A percentile compares a stretch with the other conserved stretches of the same genome.
Evolutionary conservation across 2,797 vertebrate genomes (phyloP).

Genomic region (Rhyacichthys aspro): DNA sequence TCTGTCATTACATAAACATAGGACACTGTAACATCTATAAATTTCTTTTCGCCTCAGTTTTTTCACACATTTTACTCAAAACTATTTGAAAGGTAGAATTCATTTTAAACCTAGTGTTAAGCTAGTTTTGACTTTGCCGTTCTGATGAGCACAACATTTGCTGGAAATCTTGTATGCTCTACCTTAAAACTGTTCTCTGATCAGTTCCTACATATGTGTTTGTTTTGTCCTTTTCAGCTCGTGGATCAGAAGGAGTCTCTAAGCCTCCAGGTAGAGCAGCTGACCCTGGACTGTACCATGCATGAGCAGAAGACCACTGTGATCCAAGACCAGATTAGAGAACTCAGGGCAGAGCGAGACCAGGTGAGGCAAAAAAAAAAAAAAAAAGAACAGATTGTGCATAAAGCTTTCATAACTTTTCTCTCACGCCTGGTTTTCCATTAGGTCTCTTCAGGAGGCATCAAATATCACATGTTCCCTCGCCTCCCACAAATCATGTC

Average conservation of each 20-base stretch:
- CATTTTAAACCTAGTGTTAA: too few species aligned
- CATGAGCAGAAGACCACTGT: constrained; percentile 82
- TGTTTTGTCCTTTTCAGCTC: constrained; percentile 69
- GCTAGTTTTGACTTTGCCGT: too few species aligned
- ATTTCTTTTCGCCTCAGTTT: too few species aligned
- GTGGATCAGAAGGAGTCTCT: constrained; percentile 84
- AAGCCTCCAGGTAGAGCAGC: constrained; percentile 80
- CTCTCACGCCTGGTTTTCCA: not conserved
- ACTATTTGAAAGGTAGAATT: too few species aligned
- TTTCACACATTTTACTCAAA: too few species aligned
- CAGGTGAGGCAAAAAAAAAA: constrained; percentile 71
- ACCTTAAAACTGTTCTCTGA: too few species aligned
- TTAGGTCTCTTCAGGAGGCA: not conserved
- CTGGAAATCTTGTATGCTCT: too few species aligned
- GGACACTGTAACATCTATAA: too few species aligned
- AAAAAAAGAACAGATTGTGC: not conserved
- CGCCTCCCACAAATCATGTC: not conserved
- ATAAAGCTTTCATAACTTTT: not conserved
- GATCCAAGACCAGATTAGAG: constrained; percentile 83
- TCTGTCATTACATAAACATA: too few species aligned
- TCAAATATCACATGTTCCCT: not conserved
- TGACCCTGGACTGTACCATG: constrained; percentile 84
- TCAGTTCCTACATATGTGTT: too few species aligned
- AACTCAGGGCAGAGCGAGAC: constrained; percentile 88
- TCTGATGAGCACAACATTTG: too few species aligned